A percentile compares a stretch with the other conserved stretches of the same genome.
Evolutionary conservation across 2,888 invertebrate species (phyloP).

Genomic region (Neuroscelio doddi): DNA sequence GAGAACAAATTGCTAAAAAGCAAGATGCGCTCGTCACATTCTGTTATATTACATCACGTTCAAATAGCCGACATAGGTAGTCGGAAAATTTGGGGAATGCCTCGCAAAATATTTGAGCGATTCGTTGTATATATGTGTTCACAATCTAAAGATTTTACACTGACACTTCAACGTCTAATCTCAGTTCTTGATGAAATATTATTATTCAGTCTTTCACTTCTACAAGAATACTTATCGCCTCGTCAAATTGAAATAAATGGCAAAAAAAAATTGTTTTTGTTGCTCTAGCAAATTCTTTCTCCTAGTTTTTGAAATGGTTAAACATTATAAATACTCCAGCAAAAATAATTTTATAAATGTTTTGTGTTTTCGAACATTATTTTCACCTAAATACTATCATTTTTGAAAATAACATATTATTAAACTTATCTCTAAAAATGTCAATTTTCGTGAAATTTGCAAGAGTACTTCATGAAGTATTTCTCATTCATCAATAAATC

Average conservation of each 20-base stretch:
- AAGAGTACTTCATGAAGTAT: neutral
- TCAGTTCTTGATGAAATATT: neutral
- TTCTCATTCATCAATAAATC: neutral
- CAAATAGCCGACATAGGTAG: conserved; percentile 8
- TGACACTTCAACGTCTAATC: neutral
- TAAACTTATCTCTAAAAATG: no score
- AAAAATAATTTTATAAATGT: no score
- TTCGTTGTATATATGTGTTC: neutral
- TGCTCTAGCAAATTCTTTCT: no score
- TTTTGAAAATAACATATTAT: no score
- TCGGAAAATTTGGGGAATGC: conserved; percentile 50
- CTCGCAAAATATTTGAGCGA: conserved; percentile 13
- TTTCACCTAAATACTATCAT: no score
- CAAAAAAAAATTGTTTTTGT: no score
- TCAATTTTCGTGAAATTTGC: neutral
- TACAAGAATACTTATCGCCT: no score
- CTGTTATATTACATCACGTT: conserved; percentile 8
- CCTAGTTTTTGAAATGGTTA: no score
- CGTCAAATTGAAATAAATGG: no score
- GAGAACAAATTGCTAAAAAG: conserved; percentile 10
- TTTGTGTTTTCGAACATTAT: no score
- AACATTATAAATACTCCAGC: no score
- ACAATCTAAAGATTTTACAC: neutral
- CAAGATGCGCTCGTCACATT: conserved; percentile 20
- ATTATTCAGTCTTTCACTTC: neutral